These are phyloP conservation scores for Epizoanthus stellaris DNA, from an alignment of 92 coral and sea anemone genomes.

Conservation along the genomic window DNA sequence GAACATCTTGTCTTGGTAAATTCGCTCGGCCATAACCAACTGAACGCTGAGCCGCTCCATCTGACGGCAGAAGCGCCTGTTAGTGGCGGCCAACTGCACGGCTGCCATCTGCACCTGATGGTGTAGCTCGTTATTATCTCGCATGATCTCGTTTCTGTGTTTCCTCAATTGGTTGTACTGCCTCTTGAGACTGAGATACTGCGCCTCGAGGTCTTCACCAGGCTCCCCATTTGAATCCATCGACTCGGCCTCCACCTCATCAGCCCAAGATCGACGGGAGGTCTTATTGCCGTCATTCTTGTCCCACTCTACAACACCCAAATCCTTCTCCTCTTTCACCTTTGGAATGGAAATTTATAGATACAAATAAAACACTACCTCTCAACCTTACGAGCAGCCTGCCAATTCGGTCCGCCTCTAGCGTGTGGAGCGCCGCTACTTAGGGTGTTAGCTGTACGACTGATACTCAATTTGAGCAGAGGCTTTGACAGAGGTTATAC, in stretches of 20 bases:
- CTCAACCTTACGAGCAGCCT: no score
- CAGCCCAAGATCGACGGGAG: slow-evolving; percentile 65
- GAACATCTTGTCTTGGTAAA: slow-evolving; percentile 92
- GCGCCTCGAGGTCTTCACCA: slow-evolving; percentile 63
- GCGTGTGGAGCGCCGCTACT: no score
- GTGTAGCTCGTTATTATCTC: slow-evolving; percentile 90
- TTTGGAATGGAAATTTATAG: not conserved
- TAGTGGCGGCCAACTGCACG: slow-evolving; percentile 88
- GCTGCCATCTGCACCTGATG: slow-evolving; percentile 98
- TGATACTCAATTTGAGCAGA: no score
- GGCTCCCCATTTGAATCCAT: slow-evolving; percentile 67
- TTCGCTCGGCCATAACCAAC: slow-evolving; percentile 83
- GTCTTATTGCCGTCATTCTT: slow-evolving; percentile 1
- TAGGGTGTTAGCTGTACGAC: no score
- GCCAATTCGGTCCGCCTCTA: no score
- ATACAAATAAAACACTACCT: not conserved
- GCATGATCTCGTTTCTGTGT: slow-evolving; percentile 92
- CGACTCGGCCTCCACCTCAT: slow-evolving; percentile 65
- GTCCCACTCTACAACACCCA: not conserved
- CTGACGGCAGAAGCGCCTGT: slow-evolving; percentile 90
- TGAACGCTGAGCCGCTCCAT: slow-evolving; percentile 93
- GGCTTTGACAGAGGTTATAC: no score
- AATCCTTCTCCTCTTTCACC: slow-evolving; percentile 24
- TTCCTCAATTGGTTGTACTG: slow-evolving; percentile 90
- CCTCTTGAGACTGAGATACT: slow-evolving; percentile 68